These are phyloP conservation scores for Miniopterus natalensis DNA, from an alignment of 2,113 vertebrate genomes.

Conservation along the genomic window DNA sequence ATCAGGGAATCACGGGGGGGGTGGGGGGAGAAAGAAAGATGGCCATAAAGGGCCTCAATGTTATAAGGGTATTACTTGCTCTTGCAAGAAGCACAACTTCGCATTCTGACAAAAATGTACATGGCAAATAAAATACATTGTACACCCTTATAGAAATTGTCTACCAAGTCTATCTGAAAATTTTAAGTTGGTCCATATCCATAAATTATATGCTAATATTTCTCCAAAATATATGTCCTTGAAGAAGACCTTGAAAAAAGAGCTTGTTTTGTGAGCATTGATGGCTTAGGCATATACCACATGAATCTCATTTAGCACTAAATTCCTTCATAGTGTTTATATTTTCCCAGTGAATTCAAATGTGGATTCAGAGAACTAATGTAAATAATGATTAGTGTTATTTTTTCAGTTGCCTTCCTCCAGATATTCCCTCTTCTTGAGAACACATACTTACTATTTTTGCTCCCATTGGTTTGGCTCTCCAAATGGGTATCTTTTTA, in stretches of 20 bases:
- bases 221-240: background rate
- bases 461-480: background rate
- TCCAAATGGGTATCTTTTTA: background rate
- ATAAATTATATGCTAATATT: background rate
- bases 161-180: background rate
- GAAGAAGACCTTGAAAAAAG: background rate
- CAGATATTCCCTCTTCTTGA: background rate
- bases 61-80: background rate
- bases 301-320: background rate
- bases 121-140: background rate
- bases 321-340: background rate
- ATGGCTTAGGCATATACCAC: background rate
- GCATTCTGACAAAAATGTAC: background rate
- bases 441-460: background rate
- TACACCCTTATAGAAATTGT: background rate
- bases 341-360: background rate
- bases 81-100: background rate
- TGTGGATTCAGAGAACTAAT: background rate
- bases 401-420: background rate
- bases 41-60: background rate
- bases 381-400: background rate
- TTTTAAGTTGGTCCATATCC: background rate
- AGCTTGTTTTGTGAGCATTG: background rate
- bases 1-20: background rate
- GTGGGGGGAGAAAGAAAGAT: fast-evolving